Base-by-base conservation (phyloP, 2,113 vertebrate genomes). In the Campylorhamphus procurvoides region DNA sequence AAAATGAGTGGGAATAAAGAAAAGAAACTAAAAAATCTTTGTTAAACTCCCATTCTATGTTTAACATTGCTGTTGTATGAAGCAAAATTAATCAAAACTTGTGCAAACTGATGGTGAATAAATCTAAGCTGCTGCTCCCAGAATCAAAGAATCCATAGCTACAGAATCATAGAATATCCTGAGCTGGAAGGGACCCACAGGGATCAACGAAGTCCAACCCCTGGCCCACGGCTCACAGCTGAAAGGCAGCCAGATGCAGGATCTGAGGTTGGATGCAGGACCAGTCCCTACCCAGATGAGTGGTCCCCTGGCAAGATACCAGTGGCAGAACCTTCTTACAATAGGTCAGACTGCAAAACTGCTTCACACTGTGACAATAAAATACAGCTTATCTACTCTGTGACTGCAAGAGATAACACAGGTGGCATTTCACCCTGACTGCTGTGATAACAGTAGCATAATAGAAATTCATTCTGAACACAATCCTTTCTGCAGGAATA, bases 381-480 rank as follows among this genome's bases (percentile, higher is more conserved):
- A 89, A 69, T 19, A 37, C 31, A 74, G n/a, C 33, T 84, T 23
- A 29, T 74, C 50, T 81, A 1, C 42, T 73, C 62, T 17, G 17
- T 4, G 12, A 39, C 59, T 80, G 80, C n/a, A 89, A 50, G 40
- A 42, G 46, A 4, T 62, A 66, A 84, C 2, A 4, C 18, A 67
- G 46, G 42, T 58, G 47, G 55, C 73, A 87, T 78, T 89, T 95
- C 84, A 89, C 50, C 56, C 37, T 56, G 22, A 74, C 60, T 84
- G 60, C 24, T 78, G 39, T 55, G 47, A 14, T 80, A 88, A 83
- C 68, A 80, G 59, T 8, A 59, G 62, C 46, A n/a, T 12, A 46
- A 81, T 1, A 71, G 42, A 81, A 94, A 95, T 81, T 59, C 10
- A 55, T 77, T 89, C 69, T 31, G 22, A 87, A 59, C 33, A 85